A percentile compares a stretch with the other conserved stretches of the same genome.
phyloP scores from a whole-genome alignment of 2,797 vertebrate species.

The Arctocebus calabarensis region DNA sequence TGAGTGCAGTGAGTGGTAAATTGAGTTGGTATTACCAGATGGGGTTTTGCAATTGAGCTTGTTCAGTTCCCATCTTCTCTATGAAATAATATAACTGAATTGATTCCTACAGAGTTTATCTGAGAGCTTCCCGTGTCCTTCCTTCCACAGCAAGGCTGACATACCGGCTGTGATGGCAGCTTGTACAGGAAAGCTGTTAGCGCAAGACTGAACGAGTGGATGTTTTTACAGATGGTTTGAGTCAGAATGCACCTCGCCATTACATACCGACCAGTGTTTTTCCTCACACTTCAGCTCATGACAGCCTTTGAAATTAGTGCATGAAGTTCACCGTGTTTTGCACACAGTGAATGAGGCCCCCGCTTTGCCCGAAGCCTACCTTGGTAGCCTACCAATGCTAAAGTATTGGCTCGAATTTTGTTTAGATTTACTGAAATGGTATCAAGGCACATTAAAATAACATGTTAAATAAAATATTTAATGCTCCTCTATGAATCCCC shows the following conservation, averaged over 20 bases:
- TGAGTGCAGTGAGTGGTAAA: conserved; percentile 46
- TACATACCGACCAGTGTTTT: neutral
- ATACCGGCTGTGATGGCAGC: conserved; percentile 17
- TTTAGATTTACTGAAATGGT: conserved; percentile 47
- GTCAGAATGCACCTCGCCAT: neutral
- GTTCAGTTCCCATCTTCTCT: conserved; percentile 34
- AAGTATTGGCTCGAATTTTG: conserved; percentile 64
- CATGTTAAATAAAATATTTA: neutral
- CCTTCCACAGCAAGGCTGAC: neutral
- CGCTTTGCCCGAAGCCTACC: neutral
- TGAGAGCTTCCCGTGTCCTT: conserved; percentile 30
- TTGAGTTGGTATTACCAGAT: conserved; percentile 52
- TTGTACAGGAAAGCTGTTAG: neutral
- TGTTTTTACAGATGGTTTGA: conserved; percentile 31
- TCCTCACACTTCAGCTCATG: neutral
- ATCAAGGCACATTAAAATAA: conserved; percentile 67
- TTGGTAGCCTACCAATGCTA: conserved; percentile 7
- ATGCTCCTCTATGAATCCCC: too few species aligned
- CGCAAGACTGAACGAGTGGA: conserved; percentile 43
- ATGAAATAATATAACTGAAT: conserved; percentile 34
- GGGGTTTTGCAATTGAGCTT: conserved; percentile 38
- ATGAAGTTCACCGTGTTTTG: conserved; percentile 47
- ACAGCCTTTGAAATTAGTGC: conserved; percentile 52
- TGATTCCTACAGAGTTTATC: conserved; percentile 51
- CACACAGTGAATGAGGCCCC: conserved; percentile 15